Percentiles rank a stretch among this genome's conserved stretches.
These are phyloP conservation scores for Lerista edwardsae DNA, from an alignment of 2,797 vertebrate genomes.

Conservation along the genomic window DNA sequence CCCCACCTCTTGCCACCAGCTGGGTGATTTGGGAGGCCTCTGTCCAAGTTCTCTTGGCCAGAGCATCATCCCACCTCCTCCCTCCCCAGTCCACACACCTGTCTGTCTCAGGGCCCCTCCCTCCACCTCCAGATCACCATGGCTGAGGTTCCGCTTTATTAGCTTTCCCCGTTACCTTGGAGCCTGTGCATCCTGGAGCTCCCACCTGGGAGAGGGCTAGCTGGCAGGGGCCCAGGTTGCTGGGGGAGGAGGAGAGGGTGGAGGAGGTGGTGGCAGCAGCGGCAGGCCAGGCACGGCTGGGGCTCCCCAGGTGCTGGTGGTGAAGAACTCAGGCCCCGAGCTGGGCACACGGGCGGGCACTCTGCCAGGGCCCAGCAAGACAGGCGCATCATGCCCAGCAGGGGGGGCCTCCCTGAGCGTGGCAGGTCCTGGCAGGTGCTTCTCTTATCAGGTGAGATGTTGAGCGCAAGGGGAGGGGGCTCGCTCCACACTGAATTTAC, in stretches of 20 bases:
- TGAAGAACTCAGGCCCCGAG: not conserved
- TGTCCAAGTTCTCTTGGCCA: not conserved
- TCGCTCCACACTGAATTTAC: too few species aligned
- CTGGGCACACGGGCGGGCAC: not conserved
- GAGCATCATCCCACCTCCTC: not conserved
- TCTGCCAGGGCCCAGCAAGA: not conserved
- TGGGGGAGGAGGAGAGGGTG: not conserved
- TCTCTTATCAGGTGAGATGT: constrained; percentile 58
- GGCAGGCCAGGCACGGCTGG: not conserved
- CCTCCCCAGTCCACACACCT: not conserved
- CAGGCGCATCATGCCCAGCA: constrained; percentile 30
- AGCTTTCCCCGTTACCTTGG: not conserved
- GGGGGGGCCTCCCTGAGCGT: not conserved
- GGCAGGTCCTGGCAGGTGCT: constrained; percentile 15
- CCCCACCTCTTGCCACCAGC: too few species aligned
- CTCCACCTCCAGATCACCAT: not conserved
- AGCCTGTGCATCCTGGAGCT: not conserved
- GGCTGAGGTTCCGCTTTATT: not conserved
- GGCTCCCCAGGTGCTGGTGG: too few species aligned
- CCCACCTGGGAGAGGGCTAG: too few species aligned
- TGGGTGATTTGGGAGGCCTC: too few species aligned
- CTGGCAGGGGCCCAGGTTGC: not conserved
- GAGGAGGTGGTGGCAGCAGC: not conserved
- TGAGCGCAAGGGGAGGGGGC: not conserved
- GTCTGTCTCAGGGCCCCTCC: not conserved